Base-by-base conservation (phyloP, 1,140 invertebrate genomes). In the Babylonia areolata region DNA sequence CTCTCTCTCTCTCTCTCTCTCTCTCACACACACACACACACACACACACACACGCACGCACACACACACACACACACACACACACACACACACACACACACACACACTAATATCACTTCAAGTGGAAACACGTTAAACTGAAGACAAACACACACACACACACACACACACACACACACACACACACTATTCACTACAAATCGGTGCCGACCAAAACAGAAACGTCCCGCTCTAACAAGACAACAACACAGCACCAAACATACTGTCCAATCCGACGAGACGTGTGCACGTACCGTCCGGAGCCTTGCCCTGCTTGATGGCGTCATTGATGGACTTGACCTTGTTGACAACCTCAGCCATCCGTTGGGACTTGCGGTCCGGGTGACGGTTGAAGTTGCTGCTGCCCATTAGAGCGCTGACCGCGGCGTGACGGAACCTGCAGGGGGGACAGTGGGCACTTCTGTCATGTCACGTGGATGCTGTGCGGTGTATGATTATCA, bases 351-450 rank as follows among this genome's bases (percentile, higher is more conserved):
- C 88, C 77, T 92, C 92, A n/a, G 90, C 86, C 88, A 93, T 86
- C 12, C 85, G 85, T 40, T 85, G 58, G 33, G 46, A 37, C 46
- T 51, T 51, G 5, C 86, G 69, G 35, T 87, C 84, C 23, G 79
- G 83, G 28, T 71, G 69, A 73, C 86, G 89, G n/a, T 85, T 84
- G 39, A 85, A 87, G 31, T 78, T 86, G 42, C 89, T 89, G 37
- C 90, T 83, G 75, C 92, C 92, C 83, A 91, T 89, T 86, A 93
- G 87, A 9, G 90, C 79, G 80, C 90, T 88, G 20, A 93, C 91
- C 28, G 92, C 91, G 17, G 93, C 92, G 90, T 93, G 92, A 3
- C 92, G 90, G 84, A 93, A 93, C 78, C 92, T 75, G 81, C 3
- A n/a, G 12, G n/a, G 3, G 86, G 39, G 17, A 33, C 37, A 79